These are phyloP conservation scores for Alentia gelatinosa DNA, from an alignment of 2,888 invertebrate species.

Conservation along the genomic window DNA sequence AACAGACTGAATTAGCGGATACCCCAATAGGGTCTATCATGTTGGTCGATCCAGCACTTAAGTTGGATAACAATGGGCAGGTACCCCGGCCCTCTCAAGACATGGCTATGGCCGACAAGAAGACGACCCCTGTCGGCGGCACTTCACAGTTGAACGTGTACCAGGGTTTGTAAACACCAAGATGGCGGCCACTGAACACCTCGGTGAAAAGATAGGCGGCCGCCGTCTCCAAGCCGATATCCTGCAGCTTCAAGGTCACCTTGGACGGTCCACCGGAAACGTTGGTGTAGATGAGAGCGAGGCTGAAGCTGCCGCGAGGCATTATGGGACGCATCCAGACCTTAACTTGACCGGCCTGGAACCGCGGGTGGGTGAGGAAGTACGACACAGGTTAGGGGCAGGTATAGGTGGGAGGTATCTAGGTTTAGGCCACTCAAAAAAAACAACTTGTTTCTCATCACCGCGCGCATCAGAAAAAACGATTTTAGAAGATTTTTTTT, in stretches of 20 bases:
- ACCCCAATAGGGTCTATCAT: no score
- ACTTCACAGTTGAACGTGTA: conserved; percentile 60
- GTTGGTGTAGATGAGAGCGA: conserved; percentile 60
- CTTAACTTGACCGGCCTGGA: conserved; percentile 61
- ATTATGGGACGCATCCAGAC: conserved; percentile 62
- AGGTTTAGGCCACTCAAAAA: no score
- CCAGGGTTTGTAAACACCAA: conserved; percentile 62
- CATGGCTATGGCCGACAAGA: conserved; percentile 56
- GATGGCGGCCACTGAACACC: conserved; percentile 53
- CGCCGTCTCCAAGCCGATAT: conserved; percentile 57
- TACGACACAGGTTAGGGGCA: neutral
- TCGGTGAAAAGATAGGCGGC: conserved; percentile 58
- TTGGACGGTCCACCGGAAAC: conserved; percentile 62
- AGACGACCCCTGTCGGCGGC: conserved; percentile 59
- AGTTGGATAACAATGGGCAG: neutral
- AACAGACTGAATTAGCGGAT: no score
- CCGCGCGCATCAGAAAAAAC: no score
- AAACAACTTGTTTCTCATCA: no score
- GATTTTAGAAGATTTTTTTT: no score
- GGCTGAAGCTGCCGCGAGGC: conserved; percentile 59
- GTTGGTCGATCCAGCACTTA: no score
- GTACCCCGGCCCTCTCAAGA: conserved; percentile 5
- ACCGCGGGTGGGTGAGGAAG: neutral
- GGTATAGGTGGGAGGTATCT: no score
- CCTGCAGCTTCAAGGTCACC: conserved; percentile 57